Percentiles rank a stretch among this genome's conserved stretches.
Evolutionary conservation across 2,797 vertebrate genomes (phyloP).

Genomic region (Chrosomus eos): DNA sequence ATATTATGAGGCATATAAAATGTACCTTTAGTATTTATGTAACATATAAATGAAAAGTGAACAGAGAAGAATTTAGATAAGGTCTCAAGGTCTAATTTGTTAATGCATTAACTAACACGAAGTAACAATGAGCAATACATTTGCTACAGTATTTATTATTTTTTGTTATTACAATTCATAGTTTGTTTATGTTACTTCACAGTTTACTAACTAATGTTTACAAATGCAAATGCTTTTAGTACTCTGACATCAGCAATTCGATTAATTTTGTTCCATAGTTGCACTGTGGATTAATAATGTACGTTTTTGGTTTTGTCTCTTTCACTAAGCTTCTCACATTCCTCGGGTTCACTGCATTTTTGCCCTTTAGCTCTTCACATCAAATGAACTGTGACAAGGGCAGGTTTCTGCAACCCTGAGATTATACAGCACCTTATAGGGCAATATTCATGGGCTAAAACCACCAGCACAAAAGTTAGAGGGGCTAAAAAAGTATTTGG

Average conservation of each 20-base stretch:
- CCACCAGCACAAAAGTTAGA: background rate
- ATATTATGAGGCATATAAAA: background rate
- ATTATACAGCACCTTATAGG: conserved; percentile 15
- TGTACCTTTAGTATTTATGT: background rate
- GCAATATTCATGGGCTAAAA: background rate
- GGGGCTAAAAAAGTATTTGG: background rate
- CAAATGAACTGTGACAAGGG: background rate
- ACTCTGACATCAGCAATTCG: background rate
- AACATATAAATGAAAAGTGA: background rate
- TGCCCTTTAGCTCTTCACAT: background rate
- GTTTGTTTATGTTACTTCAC: no score
- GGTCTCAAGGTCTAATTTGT: no score
- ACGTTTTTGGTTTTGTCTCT: background rate
- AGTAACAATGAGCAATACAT: no score
- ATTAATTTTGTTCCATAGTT: background rate
- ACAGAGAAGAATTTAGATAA: background rate
- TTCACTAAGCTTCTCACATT: background rate
- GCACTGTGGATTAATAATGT: background rate
- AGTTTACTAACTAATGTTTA: no score
- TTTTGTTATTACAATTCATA: no score
- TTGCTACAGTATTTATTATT: no score
- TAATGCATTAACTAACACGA: no score
- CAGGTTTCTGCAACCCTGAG: background rate
- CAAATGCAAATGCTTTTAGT: no score
- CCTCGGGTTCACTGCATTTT: background rate